Base-by-base conservation (phyloP, 2,797 vertebrate genomes). In the Pristis pectinata region DNA sequence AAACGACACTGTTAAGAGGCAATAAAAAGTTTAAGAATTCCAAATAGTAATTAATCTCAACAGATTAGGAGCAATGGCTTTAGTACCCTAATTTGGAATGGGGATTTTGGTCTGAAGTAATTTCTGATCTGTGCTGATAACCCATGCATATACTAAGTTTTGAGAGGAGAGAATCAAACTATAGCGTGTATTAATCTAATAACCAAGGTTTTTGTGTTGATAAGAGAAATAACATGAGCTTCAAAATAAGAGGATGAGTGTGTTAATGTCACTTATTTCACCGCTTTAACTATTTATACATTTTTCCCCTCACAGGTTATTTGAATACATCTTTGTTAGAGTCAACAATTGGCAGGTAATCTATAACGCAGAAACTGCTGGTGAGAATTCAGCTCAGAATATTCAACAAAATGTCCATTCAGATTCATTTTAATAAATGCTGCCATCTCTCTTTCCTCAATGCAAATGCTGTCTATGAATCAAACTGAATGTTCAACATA, bases 1-100 rank as follows among this genome's bases (percentile, higher is more conserved):
- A 94, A 95, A 53, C 72, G 70, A 95, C 37, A 74, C 94, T 19
- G 89, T 91, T 94, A 95, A 64, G 19, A 83, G 24, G 70, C 7
- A 74, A 74, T 27, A 74, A 70, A 70, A 70, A 74, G 27, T 5
- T 22, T 24, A 74, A 74, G 74, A 74, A 24, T 5, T 74, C 27
- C 4, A 74, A 30, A 22, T 70, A 30, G 30, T 59, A 17, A 34
- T 59, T 87, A 4, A 85, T 85, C 53, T 34, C 30, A n/a, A 56
- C 82, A 59, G 30, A 53, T 27, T 85, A 56, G 24, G 2, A 27
- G n/a, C 34, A 13, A 13, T 76, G 34, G 34, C 41, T 49, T 85
- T 7, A 59, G 13, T 17, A n/a, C 3, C 3, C 15, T 53, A 59
- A 17, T 59, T 59, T n/a, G 83, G 13, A 87, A 59, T 87, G 49